Percentiles rank a stretch among this genome's conserved stretches.
phyloP scores from a whole-genome alignment of 2,888 invertebrate genomes.

The Beris chalybata region DNA sequence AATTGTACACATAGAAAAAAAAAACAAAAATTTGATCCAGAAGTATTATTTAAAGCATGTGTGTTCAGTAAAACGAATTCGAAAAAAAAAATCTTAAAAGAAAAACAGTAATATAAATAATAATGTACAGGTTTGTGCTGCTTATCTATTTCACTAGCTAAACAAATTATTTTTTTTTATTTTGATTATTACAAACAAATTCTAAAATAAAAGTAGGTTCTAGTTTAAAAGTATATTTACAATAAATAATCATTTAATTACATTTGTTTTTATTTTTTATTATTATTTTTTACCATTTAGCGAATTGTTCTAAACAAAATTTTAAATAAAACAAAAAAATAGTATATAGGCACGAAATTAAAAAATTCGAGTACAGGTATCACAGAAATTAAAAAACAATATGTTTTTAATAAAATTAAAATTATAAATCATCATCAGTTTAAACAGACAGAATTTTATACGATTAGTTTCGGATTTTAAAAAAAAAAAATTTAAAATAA shows the following conservation, averaged over 20 bases:
- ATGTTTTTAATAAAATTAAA: too few relatives aligned
- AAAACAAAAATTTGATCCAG: conserved; percentile 40
- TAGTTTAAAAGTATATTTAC: not conserved
- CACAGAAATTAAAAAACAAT: too few relatives aligned
- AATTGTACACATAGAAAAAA: conserved; percentile 1
- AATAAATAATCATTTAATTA: not conserved
- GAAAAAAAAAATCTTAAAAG: not conserved
- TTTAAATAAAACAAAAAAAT: too few relatives aligned
- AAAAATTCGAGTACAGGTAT: too few relatives aligned
- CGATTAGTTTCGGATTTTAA: not conserved
- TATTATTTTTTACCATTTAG: not conserved
- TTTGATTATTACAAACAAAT: not conserved
- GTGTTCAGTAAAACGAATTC: not conserved
- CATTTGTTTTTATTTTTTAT: not conserved
- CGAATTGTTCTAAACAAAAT: too few relatives aligned
- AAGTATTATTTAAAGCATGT: conserved; percentile 32
- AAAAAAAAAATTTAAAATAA: not conserved
- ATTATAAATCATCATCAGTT: too few relatives aligned
- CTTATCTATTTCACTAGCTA: conserved; percentile 21
- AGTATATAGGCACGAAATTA: too few relatives aligned
- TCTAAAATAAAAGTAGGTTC: not conserved
- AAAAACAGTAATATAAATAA: conserved; percentile 5
- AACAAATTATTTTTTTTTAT: not conserved
- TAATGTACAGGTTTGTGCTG: conserved; percentile 28
- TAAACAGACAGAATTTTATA: too few relatives aligned